Evolutionary conservation across 2,113 vertebrate species (phyloP).

Genomic region (Bostrychus sinensis): DNA sequence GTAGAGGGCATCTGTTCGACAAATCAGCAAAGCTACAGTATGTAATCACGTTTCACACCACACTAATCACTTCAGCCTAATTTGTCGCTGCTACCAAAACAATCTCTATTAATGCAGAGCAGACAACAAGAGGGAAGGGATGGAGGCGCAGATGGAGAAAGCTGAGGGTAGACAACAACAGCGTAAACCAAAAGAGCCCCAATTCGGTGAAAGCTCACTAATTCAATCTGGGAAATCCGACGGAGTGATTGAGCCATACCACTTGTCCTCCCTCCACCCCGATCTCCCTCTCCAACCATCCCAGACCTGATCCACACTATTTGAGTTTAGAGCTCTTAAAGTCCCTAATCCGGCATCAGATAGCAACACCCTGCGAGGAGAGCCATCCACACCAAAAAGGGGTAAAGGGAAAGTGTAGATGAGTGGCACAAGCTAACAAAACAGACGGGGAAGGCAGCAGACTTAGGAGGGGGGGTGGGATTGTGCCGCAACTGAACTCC

Average conservation of each 20-base stretch:
- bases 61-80: conserved; percentile 80
- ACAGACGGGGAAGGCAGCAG: conserved; percentile 26
- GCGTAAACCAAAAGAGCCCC: conserved; percentile 45
- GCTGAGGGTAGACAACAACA: conserved; percentile 20
- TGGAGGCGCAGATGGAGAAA: conserved; percentile 9
- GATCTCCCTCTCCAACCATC: conserved; percentile 18
- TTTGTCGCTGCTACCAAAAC: conserved; percentile 76
- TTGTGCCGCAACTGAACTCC: conserved; percentile 59
- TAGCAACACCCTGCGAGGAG: conserved; percentile 55
- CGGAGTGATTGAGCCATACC: conserved; percentile 56
- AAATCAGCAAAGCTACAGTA: conserved; percentile 75
- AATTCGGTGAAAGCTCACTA: conserved; percentile 62
- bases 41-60: conserved; percentile 81
- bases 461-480: conserved; percentile 39
- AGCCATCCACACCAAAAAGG: conserved; percentile 44
- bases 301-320: conserved; percentile 48
- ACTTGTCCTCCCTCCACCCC: conserved; percentile 9
- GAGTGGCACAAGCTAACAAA: conserved; percentile 49
- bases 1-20: conserved; percentile 78
- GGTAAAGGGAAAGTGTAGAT: conserved; percentile 21
- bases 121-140: conserved; percentile 18
- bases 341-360: conserved; percentile 71
- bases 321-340: conserved; percentile 55
- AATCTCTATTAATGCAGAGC: conserved; percentile 57
- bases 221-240: conserved; percentile 74